phyloP scores from a whole-genome alignment of 2,888 invertebrate species.

The Pristionchus mayeri region DNA sequence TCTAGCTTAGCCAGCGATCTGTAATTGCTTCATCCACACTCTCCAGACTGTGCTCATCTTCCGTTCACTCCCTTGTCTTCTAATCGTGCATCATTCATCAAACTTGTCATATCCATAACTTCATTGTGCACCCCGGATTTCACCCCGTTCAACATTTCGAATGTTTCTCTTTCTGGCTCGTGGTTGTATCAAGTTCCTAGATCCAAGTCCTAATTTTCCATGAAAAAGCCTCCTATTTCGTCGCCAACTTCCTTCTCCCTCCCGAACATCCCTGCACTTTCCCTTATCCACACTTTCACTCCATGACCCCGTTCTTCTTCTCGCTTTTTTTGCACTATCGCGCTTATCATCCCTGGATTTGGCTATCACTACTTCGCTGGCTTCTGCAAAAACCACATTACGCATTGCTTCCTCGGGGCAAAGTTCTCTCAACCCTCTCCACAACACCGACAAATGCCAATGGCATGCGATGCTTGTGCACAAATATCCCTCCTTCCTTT shows the following conservation, averaged over 20 bases:
- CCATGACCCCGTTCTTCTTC: conserved; percentile 14
- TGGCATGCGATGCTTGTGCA: neutral
- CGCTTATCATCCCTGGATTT: neutral
- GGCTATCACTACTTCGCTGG: neutral
- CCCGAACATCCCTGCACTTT: neutral
- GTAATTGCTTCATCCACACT: too few relatives aligned
- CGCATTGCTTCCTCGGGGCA: too few relatives aligned
- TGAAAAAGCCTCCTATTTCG: too few relatives aligned
- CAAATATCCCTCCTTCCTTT: conserved; percentile 27
- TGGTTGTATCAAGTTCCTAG: too few relatives aligned
- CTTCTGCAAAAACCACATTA: neutral
- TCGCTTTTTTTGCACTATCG: neutral
- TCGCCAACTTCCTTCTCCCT: neutral
- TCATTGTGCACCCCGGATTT: too few relatives aligned
- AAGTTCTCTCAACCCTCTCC: neutral
- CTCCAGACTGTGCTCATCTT: too few relatives aligned
- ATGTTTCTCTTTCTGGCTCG: too few relatives aligned
- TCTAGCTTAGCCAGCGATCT: neutral
- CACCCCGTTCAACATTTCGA: too few relatives aligned
- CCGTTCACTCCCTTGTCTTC: too few relatives aligned
- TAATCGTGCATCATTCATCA: too few relatives aligned
- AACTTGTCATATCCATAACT: too few relatives aligned
- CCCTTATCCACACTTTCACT: neutral
- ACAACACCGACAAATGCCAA: neutral
- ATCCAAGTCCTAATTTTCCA: too few relatives aligned